Conservation (phyloP, 2,888 invertebrate genomes). For the Himalopsyche tibetana region DNA sequence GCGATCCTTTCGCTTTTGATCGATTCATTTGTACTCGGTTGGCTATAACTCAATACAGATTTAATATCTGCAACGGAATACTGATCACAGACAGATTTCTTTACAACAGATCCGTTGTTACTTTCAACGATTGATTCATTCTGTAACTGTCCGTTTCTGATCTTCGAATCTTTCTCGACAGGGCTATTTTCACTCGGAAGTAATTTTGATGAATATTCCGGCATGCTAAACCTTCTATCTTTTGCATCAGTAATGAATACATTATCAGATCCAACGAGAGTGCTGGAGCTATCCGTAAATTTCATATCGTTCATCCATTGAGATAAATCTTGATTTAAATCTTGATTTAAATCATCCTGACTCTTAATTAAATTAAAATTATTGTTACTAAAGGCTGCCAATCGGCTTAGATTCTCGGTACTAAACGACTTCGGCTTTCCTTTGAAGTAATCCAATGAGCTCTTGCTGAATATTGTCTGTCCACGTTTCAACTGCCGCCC, state of each 20-base stretch:
- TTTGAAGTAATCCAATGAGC: conserved; percentile 70
- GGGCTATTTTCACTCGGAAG: not conserved
- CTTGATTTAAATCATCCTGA: not conserved
- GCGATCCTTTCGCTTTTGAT: not conserved
- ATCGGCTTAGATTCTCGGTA: conserved; percentile 71
- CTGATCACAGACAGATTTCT: not conserved
- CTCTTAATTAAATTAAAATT: not conserved
- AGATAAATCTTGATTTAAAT: not conserved
- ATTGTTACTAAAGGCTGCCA: conserved; percentile 67
- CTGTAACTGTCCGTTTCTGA: not conserved
- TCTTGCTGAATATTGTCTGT: conserved; percentile 70
- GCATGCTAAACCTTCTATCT: not conserved
- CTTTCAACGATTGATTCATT: not conserved
- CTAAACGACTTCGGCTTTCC: conserved; percentile 75
- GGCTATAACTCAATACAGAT: not conserved
- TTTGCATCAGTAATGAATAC: not conserved
- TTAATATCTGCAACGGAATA: not conserved
- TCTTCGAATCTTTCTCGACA: not conserved
- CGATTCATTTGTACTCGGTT: not conserved
- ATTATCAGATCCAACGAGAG: not conserved
- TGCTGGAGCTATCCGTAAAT: not conserved
- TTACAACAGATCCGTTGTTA: not conserved
- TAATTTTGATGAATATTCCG: not conserved
- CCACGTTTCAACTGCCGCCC: conserved; percentile 65
- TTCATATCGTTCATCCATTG: not conserved